Conservation (phyloP, 2,113 vertebrate species). For the Clarias batrachus region DNA sequence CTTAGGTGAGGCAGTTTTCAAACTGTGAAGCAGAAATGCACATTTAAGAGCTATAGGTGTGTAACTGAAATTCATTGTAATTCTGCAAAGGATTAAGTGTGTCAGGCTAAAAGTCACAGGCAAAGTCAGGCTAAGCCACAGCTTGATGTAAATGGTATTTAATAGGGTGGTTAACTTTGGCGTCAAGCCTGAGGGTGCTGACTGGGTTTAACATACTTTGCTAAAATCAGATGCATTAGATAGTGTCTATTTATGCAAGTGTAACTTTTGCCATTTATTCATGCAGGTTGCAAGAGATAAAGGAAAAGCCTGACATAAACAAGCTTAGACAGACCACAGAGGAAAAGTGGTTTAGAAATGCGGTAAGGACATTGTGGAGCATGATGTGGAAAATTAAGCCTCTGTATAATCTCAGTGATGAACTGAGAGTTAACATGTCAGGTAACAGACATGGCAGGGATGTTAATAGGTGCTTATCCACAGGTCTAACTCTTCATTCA, state of each 20-base stretch:
- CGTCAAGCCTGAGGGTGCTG: constrained; percentile 2
- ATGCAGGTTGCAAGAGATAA: background rate
- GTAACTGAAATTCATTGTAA: constrained; percentile 34
- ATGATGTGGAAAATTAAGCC: background rate
- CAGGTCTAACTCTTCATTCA: background rate
- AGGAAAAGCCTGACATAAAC: background rate
- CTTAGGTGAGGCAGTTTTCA: constrained; percentile 34
- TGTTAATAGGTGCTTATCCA: background rate
- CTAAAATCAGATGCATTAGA: constrained; percentile 1
- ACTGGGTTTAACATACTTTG: constrained; percentile 1
- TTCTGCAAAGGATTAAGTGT: constrained; percentile 35
- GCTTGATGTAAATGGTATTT: constrained; percentile 28
- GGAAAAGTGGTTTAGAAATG: background rate
- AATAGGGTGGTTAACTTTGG: constrained; percentile 28
- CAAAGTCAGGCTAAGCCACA: constrained; percentile 31
- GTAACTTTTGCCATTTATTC: constrained; percentile 24
- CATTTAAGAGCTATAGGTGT: constrained; percentile 10
- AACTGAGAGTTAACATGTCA: background rate
- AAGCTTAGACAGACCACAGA: background rate
- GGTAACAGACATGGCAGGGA: background rate
- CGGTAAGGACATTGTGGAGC: background rate
- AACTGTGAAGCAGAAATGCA: constrained; percentile 7
- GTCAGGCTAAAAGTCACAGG: background rate
- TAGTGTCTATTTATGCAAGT: background rate
- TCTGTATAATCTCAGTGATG: background rate